Percentiles rank a stretch among this genome's conserved stretches.
Evolutionary conservation across 2,888 invertebrate genomes (phyloP).

Genomic region (Germaria angustata): DNA sequence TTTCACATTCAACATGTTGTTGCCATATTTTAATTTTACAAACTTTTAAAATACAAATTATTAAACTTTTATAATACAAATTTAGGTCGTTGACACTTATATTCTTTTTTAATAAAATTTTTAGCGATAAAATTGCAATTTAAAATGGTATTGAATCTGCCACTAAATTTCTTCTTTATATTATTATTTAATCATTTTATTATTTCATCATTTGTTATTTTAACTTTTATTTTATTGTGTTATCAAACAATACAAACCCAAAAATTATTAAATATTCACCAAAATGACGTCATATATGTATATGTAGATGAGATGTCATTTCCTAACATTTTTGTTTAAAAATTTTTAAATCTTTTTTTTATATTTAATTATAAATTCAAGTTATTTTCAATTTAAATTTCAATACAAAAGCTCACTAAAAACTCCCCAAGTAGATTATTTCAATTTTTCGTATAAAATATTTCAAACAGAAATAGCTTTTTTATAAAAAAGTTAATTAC

Average conservation of each 20-base stretch:
- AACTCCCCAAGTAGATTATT: background rate
- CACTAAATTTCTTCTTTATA: no score
- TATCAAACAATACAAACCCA: background rate
- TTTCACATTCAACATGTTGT: conserved; percentile 18
- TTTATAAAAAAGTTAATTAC: background rate
- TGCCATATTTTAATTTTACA: background rate
- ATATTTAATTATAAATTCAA: background rate
- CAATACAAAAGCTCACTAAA: conserved; percentile 15
- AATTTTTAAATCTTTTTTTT: no score
- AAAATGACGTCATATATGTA: background rate
- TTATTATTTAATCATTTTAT: no score
- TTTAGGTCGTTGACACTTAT: background rate
- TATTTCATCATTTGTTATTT: no score
- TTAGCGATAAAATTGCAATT: no score
- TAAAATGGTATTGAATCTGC: no score
- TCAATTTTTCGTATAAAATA: background rate
- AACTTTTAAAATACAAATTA: background rate
- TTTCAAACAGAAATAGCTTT: background rate
- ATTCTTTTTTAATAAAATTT: background rate
- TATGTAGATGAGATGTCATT: background rate
- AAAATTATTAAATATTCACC: background rate
- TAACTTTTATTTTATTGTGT: background rate
- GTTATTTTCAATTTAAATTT: background rate
- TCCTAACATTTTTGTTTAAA: background rate
- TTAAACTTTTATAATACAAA: background rate